phyloP scores from a whole-genome alignment of 35 echinoderm and acorn worm genomes.

The Apostichopus parvimensis region DNA sequence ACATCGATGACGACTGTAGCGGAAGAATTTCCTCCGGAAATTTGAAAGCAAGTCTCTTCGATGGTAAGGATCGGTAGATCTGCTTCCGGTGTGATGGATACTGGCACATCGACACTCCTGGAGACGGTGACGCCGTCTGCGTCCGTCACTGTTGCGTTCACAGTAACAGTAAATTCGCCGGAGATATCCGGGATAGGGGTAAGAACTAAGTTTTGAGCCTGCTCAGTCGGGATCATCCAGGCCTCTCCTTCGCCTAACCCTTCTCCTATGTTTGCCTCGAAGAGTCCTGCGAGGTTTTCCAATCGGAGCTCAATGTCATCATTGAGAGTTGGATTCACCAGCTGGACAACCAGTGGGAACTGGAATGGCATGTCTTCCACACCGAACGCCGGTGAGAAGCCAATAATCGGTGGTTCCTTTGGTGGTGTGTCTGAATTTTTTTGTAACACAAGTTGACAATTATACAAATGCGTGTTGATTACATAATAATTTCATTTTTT shows the following conservation, averaged over 20 bases:
- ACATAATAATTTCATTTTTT: no score
- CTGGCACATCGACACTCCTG: not conserved
- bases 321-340: constrained; percentile 5
- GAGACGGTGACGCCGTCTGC: not conserved
- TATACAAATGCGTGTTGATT: no score
- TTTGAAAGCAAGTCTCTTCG: not conserved
- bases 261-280: not conserved
- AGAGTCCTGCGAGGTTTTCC: not conserved
- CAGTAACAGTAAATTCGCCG: not conserved
- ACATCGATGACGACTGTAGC: not conserved
- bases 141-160: constrained; percentile 6
- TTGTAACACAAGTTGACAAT: no score
- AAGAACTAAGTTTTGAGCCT: not conserved
- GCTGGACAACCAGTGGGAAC: not conserved
- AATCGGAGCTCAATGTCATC: not conserved
- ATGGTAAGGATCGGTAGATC: not conserved
- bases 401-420: constrained; percentile 10
- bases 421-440: constrained; percentile 27
- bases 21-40: not conserved
- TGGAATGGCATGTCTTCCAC: not conserved
- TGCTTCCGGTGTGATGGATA: not conserved
- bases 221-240: not conserved
- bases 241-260: not conserved
- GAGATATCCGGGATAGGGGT: not conserved
- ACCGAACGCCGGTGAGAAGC: not conserved